Evolutionary conservation across 2,888 invertebrate genomes (phyloP).

Genomic region (Eilema sororculum): DNA sequence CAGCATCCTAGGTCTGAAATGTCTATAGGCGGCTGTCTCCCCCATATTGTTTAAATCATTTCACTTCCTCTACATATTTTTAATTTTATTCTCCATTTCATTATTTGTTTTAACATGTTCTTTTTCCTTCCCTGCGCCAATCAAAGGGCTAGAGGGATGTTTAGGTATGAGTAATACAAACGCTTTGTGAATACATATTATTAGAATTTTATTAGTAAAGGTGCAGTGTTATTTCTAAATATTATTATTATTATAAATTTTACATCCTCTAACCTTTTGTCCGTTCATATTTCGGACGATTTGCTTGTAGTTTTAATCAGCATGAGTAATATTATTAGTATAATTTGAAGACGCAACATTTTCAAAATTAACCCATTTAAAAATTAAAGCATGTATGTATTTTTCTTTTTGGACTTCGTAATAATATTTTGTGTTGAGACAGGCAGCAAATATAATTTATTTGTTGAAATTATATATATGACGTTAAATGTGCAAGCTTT

Average conservation of each 20-base stretch:
- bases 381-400: neutral
- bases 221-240: conserved; percentile 26
- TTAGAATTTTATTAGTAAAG: conserved; percentile 31
- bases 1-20: too few relatives aligned
- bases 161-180: conserved; percentile 70
- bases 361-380: neutral
- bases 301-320: conserved; percentile 39
- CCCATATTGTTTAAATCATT: neutral
- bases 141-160: conserved; percentile 83
- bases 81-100: neutral
- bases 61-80: neutral
- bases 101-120: conserved; percentile 39
- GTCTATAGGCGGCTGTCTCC: too few relatives aligned
- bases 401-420: neutral
- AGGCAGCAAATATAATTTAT: neutral
- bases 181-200: conserved; percentile 40
- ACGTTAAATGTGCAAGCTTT: neutral
- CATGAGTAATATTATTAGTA: conserved; percentile 29
- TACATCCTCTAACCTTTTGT: conserved; percentile 82
- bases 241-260: conserved; percentile 26
- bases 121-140: conserved; percentile 66
- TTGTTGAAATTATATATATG: too few relatives aligned
- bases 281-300: conserved; percentile 49
- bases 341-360: neutral
- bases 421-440: neutral